A percentile compares a stretch with the other conserved stretches of the same genome.
Conservation (phyloP, 2,888 invertebrate genomes). For the Schrankia costaestrigalis region DNA sequence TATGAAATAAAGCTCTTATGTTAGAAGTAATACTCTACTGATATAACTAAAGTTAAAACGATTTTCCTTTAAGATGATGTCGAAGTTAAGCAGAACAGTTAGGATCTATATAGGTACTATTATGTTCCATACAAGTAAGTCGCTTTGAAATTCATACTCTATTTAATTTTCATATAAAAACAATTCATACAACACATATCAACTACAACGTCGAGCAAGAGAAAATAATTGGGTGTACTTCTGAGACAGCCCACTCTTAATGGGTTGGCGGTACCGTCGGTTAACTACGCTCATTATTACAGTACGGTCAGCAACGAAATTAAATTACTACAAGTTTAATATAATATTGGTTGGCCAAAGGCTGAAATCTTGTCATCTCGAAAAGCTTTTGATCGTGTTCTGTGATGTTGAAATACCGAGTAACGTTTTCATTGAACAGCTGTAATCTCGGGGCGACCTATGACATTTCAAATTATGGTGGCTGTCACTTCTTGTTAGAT, state of each 20-base stretch:
- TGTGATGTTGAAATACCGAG: not conserved
- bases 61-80: too few species aligned
- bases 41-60: too few species aligned
- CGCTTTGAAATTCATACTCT: too few species aligned
- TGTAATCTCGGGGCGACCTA: too few species aligned
- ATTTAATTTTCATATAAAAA: not conserved
- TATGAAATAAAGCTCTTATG: too few species aligned
- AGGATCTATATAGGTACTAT: too few species aligned
- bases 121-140: too few species aligned
- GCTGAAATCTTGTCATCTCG: not conserved
- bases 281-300: slow-evolving; percentile 38
- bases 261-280: slow-evolving; percentile 24
- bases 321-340: slow-evolving; percentile 17
- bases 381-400: not conserved
- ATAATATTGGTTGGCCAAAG: slow-evolving; percentile 1
- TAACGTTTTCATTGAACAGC: too few species aligned
- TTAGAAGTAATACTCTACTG: too few species aligned
- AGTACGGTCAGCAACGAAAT: slow-evolving; percentile 24
- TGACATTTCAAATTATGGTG: too few species aligned
- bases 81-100: too few species aligned
- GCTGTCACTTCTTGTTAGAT: too few species aligned
- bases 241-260: slow-evolving; percentile 36
- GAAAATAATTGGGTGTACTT: slow-evolving; percentile 39
- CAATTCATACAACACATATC: not conserved
- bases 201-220: slow-evolving; percentile 12